phyloP scores from a whole-genome alignment of 1,140 invertebrate species.

The Lethocerus indicus region DNA sequence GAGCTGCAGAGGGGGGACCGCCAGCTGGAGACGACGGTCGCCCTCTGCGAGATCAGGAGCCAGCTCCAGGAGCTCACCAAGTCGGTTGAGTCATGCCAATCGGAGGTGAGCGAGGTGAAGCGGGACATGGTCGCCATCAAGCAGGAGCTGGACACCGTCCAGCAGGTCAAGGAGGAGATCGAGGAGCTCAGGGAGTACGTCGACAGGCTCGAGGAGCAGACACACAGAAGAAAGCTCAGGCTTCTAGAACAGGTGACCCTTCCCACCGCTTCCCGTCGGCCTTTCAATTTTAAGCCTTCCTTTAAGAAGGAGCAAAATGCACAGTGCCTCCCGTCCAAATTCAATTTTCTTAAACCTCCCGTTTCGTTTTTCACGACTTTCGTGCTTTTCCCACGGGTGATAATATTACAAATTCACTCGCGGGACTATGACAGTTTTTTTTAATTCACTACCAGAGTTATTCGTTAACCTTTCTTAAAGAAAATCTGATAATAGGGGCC shows the following conservation, averaged over 20 bases:
- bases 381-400: too few species aligned
- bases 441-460: too few species aligned
- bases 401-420: too few species aligned
- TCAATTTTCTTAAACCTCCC: too few species aligned
- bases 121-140: conserved; percentile 86
- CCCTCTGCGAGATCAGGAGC: conserved; percentile 72
- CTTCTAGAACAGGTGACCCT: conserved; percentile 68
- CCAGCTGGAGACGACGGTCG: conserved; percentile 75
- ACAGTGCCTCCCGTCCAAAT: too few species aligned
- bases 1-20: conserved; percentile 60
- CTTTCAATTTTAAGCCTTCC: too few species aligned
- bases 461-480: too few species aligned
- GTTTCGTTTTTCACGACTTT: too few species aligned
- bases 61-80: conserved; percentile 83
- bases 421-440: too few species aligned
- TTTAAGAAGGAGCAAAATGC: too few species aligned
- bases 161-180: conserved; percentile 85
- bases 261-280: not conserved
- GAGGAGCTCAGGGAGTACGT: conserved; percentile 81
- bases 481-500: too few species aligned
- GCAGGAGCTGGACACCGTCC: conserved; percentile 79
- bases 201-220: conserved; percentile 74
- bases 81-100: conserved; percentile 83
- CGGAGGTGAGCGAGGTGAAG: conserved; percentile 59
- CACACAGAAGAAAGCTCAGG: conserved; percentile 65